phyloP scores from a whole-genome alignment of 2,797 vertebrate genomes.

The Hippocampus kuda region DNA sequence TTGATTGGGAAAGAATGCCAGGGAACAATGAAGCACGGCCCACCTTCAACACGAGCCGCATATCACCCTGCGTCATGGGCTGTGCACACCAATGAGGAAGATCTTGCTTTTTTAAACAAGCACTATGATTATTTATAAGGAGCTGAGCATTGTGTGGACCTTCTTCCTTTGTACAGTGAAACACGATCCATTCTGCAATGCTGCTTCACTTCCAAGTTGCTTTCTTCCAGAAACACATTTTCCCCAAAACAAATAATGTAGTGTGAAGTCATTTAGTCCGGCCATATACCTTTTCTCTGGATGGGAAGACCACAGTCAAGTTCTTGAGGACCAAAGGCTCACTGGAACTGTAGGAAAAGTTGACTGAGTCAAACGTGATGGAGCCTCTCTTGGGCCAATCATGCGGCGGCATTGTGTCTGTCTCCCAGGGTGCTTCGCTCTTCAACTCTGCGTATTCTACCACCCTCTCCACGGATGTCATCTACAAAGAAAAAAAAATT shows the following conservation, averaged over 20 bases:
- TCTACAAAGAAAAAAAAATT: conserved; percentile 29
- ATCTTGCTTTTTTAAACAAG: not conserved
- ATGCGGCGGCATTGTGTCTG: conserved; percentile 66
- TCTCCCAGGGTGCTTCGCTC: conserved; percentile 87
- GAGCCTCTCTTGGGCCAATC: conserved; percentile 81
- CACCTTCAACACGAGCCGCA: conserved; percentile 49
- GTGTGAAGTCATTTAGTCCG: no score
- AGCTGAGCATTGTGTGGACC: conserved; percentile 1
- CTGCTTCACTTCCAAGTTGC: not conserved
- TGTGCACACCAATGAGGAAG: conserved; percentile 26
- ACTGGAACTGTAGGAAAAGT: conserved; percentile 78
- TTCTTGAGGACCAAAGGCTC: conserved; percentile 82
- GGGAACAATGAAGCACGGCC: conserved; percentile 53
- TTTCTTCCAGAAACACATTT: not conserved
- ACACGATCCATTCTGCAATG: not conserved
- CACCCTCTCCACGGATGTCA: conserved; percentile 92
- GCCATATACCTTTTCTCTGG: conserved; percentile 79
- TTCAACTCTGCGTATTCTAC: conserved; percentile 88
- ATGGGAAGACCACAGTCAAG: conserved; percentile 74
- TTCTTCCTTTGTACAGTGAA: conserved; percentile 3
- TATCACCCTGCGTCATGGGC: conserved; percentile 55
- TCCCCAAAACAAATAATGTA: no score
- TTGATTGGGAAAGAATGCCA: conserved; percentile 67
- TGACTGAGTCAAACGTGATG: conserved; percentile 84
- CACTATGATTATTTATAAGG: conserved; percentile 6